Evolutionary conservation across 2,888 invertebrate genomes (phyloP).

Genomic region (Dysmachus trigonus): DNA sequence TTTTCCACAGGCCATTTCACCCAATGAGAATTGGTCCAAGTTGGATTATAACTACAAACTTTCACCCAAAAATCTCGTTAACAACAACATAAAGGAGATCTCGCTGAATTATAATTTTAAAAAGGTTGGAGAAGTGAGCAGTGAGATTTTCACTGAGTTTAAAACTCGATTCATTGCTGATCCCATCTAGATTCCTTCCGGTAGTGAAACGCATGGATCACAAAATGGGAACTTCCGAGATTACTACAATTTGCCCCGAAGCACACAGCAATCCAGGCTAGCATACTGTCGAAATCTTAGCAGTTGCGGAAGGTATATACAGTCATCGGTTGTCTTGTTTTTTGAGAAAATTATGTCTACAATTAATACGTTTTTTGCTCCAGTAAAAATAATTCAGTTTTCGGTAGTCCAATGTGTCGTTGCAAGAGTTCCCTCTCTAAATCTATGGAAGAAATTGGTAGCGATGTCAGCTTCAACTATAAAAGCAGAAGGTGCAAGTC

Average conservation of each 20-base stretch:
- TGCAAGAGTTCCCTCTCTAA: constrained; percentile 66
- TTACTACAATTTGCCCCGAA: constrained; percentile 32
- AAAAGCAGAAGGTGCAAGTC: constrained; percentile 14
- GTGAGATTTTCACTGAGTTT: neutral
- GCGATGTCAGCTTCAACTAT: constrained; percentile 61
- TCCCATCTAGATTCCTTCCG: constrained; percentile 9
- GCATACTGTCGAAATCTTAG: neutral
- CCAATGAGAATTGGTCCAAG: constrained; percentile 21
- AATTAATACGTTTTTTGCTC: constrained; percentile 2
- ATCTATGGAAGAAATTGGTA: constrained; percentile 77
- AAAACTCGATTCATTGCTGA: neutral
- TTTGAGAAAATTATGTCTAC: neutral
- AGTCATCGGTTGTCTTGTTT: neutral
- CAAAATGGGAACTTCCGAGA: constrained; percentile 37
- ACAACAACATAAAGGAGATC: constrained; percentile 17
- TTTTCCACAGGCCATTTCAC: neutral
- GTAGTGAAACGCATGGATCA: neutral
- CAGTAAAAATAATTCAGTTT: constrained; percentile 15
- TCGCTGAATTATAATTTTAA: constrained; percentile 24
- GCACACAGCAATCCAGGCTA: constrained; percentile 4
- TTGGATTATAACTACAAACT: constrained; percentile 22
- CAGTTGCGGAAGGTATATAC: neutral
- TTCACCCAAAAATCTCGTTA: constrained; percentile 28
- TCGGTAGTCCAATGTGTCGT: neutral
- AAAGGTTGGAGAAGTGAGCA: constrained; percentile 6